These are phyloP conservation scores for Pemphigus obesinymphae DNA, from an alignment of 1,140 invertebrate genomes.

Conservation along the genomic window DNA sequence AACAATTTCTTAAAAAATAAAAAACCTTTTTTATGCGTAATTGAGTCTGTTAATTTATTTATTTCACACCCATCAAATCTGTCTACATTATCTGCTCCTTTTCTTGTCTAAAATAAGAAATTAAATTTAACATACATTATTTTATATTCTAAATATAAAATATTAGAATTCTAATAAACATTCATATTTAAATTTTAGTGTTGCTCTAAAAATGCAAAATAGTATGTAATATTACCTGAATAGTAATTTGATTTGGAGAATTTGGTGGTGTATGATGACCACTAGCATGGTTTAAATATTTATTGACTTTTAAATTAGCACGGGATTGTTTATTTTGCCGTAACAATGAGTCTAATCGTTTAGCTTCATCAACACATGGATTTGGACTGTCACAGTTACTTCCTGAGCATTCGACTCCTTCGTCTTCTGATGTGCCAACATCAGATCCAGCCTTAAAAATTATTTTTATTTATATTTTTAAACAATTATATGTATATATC, in stretches of 20 bases:
- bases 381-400: conserved; percentile 42
- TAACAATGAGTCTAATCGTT: conserved; percentile 39
- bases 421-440: conserved; percentile 40
- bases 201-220: not conserved
- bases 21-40: conserved; percentile 32
- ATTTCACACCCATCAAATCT: conserved; percentile 31
- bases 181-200: not conserved
- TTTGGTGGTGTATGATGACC: conserved; percentile 32
- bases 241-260: conserved; percentile 26
- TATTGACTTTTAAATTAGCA: conserved; percentile 20
- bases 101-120: not conserved
- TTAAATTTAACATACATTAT: not conserved
- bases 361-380: conserved; percentile 40
- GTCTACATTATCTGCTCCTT: not conserved
- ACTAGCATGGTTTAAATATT: conserved; percentile 20
- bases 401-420: conserved; percentile 42
- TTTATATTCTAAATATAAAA: not conserved
- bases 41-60: conserved; percentile 32
- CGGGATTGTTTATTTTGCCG: conserved; percentile 31
- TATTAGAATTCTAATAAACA: not conserved
- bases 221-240: conserved; percentile 18
- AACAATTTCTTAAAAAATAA: not conserved
- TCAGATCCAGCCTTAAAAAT: conserved; percentile 2
- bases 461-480: not conserved
- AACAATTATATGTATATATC: no score